Conservation (phyloP, 2,888 invertebrate genomes). For the Caenorhabditis sp. region DNA sequence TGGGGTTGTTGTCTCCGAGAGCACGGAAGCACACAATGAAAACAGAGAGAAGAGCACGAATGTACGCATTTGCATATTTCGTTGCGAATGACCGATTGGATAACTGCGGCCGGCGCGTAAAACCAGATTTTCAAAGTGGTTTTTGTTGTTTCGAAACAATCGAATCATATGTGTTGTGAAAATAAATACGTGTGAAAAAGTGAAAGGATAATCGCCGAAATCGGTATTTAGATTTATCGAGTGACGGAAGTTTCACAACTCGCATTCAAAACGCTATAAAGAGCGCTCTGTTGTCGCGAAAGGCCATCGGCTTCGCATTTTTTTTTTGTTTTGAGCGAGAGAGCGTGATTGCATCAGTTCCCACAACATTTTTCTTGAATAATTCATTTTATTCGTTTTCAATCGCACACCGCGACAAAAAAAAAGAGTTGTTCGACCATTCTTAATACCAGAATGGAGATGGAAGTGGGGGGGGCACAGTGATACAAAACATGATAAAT, state of each 20-base stretch:
- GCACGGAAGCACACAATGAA: neutral
- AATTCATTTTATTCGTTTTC: slow-evolving; percentile 21
- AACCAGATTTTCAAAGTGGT: slow-evolving; percentile 1
- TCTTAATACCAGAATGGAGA: slow-evolving; percentile 31
- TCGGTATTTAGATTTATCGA: too few relatives aligned
- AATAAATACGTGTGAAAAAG: too few relatives aligned
- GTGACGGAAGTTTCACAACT: too few relatives aligned
- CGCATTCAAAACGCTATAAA: too few relatives aligned
- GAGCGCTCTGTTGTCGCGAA: too few relatives aligned
- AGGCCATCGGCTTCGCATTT: too few relatives aligned
- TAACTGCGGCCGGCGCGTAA: neutral
- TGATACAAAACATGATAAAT: too few relatives aligned
- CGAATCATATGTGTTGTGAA: too few relatives aligned
- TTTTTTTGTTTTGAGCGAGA: too few relatives aligned
- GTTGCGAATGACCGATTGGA: neutral
- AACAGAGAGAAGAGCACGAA: slow-evolving; percentile 6
- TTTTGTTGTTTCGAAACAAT: too few relatives aligned
- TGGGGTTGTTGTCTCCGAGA: neutral
- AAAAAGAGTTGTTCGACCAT: slow-evolving; percentile 11
- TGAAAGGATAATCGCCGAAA: too few relatives aligned
- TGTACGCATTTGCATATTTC: slow-evolving; percentile 24
- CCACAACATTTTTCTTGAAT: neutral
- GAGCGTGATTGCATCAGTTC: too few relatives aligned
- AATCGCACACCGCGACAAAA: neutral
- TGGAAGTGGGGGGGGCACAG: neutral